These are phyloP conservation scores for Cheilosia soror DNA, from an alignment of 2,888 invertebrate species.

Conservation along the genomic window DNA sequence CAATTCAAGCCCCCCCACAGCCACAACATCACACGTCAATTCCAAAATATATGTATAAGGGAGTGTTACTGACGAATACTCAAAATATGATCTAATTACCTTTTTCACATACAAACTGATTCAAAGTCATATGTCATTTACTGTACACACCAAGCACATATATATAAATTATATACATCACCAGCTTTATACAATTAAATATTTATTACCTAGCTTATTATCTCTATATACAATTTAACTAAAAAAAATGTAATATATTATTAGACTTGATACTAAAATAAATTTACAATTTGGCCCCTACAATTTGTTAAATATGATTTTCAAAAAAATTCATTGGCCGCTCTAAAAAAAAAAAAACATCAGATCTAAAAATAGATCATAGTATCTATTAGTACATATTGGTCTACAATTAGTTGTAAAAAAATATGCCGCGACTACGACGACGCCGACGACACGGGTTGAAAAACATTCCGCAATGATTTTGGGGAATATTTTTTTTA, in stretches of 20 bases:
- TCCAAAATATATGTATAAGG: not conserved
- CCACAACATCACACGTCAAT: not conserved
- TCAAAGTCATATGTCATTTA: not conserved
- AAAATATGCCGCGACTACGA: not conserved
- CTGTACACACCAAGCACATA: not conserved
- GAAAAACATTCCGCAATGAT: too few species aligned
- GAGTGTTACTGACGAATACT: not conserved
- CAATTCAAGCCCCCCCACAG: conserved; percentile 7
- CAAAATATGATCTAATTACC: not conserved
- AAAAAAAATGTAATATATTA: conserved; percentile 1
- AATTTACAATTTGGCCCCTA: not conserved
- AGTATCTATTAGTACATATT: too few species aligned
- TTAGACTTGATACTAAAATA: not conserved
- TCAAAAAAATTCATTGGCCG: not conserved
- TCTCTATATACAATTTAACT: not conserved
- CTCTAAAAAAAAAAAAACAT: conserved; percentile 2
- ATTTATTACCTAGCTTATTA: not conserved
- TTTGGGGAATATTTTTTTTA: too few species aligned
- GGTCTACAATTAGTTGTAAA: not conserved
- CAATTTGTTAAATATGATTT: conserved; percentile 11
- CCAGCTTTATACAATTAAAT: not conserved
- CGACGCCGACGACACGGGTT: not conserved
- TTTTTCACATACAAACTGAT: not conserved
- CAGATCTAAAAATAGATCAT: conserved; percentile 1
- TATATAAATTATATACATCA: too few species aligned